phyloP scores from a whole-genome alignment of 2,113 vertebrate species.

The Puntigrus tetrazona region DNA sequence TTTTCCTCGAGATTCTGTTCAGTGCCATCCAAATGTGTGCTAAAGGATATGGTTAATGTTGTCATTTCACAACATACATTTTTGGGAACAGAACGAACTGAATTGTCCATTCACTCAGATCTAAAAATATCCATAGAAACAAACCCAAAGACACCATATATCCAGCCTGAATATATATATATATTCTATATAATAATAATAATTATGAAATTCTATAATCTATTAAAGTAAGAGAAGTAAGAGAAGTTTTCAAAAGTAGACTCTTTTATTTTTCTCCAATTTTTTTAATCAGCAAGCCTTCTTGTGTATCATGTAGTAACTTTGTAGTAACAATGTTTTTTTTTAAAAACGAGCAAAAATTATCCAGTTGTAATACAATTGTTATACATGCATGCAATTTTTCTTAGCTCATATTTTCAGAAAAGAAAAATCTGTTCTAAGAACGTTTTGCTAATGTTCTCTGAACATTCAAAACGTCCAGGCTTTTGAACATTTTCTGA shows the following conservation, averaged over 20 bases:
- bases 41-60: constrained; percentile 45
- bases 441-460: neutral
- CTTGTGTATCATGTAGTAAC: no score
- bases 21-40: constrained; percentile 34
- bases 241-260: no score
- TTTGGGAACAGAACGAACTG: constrained; percentile 14
- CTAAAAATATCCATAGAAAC: constrained; percentile 12
- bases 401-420: neutral
- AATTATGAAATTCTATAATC: no score
- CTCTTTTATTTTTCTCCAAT: no score
- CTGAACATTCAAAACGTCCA: neutral
- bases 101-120: neutral
- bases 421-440: neutral
- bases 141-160: neutral
- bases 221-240: no score
- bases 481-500: neutral
- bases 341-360: neutral
- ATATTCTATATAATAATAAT: no score
- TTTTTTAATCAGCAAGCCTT: no score
- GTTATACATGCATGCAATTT: neutral
- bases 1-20: constrained; percentile 33
- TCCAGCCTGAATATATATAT: neutral
- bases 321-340: rapidly evolving
- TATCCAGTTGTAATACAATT: neutral
- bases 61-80: constrained; percentile 40